Conservation (phyloP, 2,113 vertebrate genomes). For the Podiceps cristatus region DNA sequence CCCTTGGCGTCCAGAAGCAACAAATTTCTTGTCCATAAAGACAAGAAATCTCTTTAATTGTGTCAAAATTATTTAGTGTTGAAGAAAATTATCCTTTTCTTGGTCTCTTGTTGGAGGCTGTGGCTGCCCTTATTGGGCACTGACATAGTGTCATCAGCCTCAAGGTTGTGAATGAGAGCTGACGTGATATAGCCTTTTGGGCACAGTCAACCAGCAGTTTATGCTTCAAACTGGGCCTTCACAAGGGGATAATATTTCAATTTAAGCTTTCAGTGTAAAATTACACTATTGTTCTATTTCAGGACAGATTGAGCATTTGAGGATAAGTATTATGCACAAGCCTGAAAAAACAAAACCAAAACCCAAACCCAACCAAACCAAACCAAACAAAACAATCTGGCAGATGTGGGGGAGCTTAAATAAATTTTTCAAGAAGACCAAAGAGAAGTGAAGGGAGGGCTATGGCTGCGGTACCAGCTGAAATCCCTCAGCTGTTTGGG, state of each 20-base stretch:
- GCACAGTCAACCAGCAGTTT: neutral
- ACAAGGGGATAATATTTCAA: constrained; percentile 1
- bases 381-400: neutral
- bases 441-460: neutral
- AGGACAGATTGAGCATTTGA: neutral
- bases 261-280: constrained; percentile 40
- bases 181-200: neutral
- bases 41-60: neutral
- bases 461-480: neutral
- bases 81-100: neutral
- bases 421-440: neutral
- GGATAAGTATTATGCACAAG: neutral
- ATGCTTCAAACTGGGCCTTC: neutral
- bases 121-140: neutral
- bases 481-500: neutral
- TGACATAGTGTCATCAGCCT: neutral
- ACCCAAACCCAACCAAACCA: neutral
- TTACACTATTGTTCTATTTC: constrained; percentile 10
- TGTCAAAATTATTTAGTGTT: neutral
- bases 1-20: neutral
- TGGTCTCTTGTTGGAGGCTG: neutral
- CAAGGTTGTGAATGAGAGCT: neutral
- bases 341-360: neutral
- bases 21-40: neutral
- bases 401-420: neutral